Evolutionary conservation across 1,140 invertebrate species (phyloP).

Genomic region (Sitodiplosis mosellana): DNA sequence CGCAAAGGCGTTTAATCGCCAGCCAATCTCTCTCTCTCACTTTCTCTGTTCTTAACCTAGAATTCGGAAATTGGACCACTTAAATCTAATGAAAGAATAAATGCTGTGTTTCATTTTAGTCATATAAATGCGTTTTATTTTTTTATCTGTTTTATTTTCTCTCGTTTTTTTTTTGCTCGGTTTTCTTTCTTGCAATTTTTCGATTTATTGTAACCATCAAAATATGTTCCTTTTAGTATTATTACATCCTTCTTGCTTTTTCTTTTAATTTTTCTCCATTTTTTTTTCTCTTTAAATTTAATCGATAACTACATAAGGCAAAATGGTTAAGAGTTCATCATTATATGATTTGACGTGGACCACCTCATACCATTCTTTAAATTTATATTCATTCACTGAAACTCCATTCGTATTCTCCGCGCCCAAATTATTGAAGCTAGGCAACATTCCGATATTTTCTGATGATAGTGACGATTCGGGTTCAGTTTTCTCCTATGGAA

Average conservation of each 20-base stretch:
- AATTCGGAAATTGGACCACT: too few species aligned
- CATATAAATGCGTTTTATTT: too few species aligned
- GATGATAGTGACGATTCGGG: neutral
- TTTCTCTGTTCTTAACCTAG: too few species aligned
- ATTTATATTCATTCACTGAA: conserved; percentile 23
- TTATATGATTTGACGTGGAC: conserved; percentile 47
- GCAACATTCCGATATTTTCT: conserved; percentile 1
- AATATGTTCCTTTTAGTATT: neutral
- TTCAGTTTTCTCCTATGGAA: neutral
- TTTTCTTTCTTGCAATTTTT: too few species aligned
- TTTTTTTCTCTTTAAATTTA: conserved; percentile 16
- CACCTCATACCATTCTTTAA: conserved; percentile 65
- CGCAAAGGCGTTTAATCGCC: too few species aligned
- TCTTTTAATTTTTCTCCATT: neutral
- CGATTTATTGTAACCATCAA: too few species aligned
- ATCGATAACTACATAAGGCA: conserved; percentile 82
- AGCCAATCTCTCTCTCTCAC: too few species aligned
- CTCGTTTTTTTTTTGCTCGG: too few species aligned
- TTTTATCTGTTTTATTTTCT: too few species aligned
- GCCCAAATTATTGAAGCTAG: conserved; percentile 3
- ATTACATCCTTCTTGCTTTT: neutral
- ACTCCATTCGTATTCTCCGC: neutral
- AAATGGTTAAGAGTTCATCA: conserved; percentile 58
- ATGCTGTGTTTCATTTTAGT: too few species aligned
- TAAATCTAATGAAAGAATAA: too few species aligned